Percentiles rank a stretch among this genome's conserved stretches.
Evolutionary conservation across 2,888 invertebrate genomes (phyloP).

Genomic region (Biston betularia): DNA sequence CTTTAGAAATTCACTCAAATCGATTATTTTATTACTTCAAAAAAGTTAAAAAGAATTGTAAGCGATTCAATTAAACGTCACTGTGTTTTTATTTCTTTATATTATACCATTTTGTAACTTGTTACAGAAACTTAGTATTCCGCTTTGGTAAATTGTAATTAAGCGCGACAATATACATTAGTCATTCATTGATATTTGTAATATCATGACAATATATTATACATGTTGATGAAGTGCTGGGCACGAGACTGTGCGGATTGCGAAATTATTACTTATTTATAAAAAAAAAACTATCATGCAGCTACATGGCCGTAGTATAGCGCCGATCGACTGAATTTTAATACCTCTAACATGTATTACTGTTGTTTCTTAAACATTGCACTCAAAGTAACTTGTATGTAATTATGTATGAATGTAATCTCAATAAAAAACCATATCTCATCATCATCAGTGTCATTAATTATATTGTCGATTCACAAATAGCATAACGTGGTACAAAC

Average conservation of each 20-base stretch:
- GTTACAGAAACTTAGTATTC: background rate
- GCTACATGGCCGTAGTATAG: background rate
- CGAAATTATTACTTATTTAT: background rate
- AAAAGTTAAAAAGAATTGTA: no score
- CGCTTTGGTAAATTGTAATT: background rate
- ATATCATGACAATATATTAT: slow-evolving; percentile 11
- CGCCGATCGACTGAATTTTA: background rate
- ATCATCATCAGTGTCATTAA: no score
- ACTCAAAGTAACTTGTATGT: background rate
- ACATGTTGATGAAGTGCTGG: background rate
- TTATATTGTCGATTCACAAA: no score
- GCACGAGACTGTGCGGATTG: background rate
- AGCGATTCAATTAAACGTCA: no score
- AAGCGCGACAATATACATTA: slow-evolving; percentile 15
- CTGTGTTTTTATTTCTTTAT: no score
- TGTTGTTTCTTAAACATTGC: background rate
- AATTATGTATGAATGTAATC: background rate
- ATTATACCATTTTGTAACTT: background rate
- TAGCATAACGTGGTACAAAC: no score
- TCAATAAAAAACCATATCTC: background rate
- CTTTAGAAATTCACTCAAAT: no score
- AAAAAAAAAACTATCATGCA: background rate
- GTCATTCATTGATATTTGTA: slow-evolving; percentile 9
- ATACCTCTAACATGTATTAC: background rate
- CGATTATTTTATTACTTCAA: no score